Percentiles rank a stretch among this genome's conserved stretches.
These are phyloP conservation scores for Myripristis murdjan DNA, from an alignment of 2,797 vertebrate species.

Conservation along the genomic window DNA sequence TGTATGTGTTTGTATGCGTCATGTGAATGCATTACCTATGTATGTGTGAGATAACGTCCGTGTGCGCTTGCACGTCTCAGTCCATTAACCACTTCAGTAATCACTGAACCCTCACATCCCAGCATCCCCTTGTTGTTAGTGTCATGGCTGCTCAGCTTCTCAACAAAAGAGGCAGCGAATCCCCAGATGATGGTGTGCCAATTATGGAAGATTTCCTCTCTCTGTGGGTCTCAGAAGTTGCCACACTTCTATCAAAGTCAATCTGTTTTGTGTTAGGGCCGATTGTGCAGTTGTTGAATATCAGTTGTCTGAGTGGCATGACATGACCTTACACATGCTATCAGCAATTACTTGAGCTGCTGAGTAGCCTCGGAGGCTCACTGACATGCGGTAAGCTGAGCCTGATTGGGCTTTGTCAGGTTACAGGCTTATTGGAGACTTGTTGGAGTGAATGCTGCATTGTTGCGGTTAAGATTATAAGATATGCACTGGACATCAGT, in stretches of 20 bases:
- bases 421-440: conserved; percentile 57
- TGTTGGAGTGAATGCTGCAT: conserved; percentile 58
- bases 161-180: conserved; percentile 19
- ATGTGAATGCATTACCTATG: too few relatives aligned
- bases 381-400: conserved; percentile 63
- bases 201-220: conserved; percentile 26
- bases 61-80: too few relatives aligned
- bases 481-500: conserved; percentile 31
- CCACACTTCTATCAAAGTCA: conserved; percentile 67
- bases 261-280: conserved; percentile 75
- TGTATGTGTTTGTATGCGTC: conserved; percentile 21
- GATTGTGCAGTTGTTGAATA: conserved; percentile 76
- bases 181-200: conserved; percentile 36
- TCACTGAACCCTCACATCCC: too few relatives aligned
- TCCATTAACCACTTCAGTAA: too few relatives aligned
- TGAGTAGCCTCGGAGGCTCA: conserved; percentile 56
- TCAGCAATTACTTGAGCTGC: conserved; percentile 76
- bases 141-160: conserved; percentile 17
- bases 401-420: conserved; percentile 51
- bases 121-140: background rate
- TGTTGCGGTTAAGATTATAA: conserved; percentile 57
- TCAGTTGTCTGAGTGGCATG: conserved; percentile 68
- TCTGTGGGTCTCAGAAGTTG: conserved; percentile 40
- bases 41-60: too few relatives aligned
- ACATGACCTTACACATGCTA: conserved; percentile 74